Conservation (phyloP, 1,140 invertebrate species). For the Nylanderia fulva region DNA sequence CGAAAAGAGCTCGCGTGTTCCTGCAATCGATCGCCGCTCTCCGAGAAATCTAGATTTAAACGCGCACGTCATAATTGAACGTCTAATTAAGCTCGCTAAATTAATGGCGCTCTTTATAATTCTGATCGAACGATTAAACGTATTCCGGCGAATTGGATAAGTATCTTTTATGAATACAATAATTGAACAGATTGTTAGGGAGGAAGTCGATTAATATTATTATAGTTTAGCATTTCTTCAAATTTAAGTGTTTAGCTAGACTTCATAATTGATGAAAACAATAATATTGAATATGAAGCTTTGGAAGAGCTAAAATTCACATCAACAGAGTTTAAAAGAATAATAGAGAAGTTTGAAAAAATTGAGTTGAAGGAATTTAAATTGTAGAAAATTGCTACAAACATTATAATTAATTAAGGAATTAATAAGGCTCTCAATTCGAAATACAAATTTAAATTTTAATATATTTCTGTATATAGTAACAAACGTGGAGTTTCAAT, state of each 20-base stretch:
- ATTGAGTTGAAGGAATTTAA: not conserved
- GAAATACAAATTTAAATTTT: too few relatives aligned
- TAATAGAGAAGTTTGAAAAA: not conserved
- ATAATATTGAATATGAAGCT: not conserved
- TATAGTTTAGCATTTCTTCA: not conserved
- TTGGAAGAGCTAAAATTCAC: not conserved
- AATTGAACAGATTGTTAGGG: conserved; percentile 42
- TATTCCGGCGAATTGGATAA: not conserved
- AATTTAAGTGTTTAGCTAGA: not conserved
- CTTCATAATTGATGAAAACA: not conserved
- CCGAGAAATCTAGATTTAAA: conserved; percentile 44
- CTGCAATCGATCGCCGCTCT: not conserved
- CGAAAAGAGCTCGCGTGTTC: conserved; percentile 1
- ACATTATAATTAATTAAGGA: conserved; percentile 3
- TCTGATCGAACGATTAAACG: conserved; percentile 26
- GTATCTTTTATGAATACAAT: not conserved
- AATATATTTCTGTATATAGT: too few relatives aligned
- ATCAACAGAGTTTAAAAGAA: not conserved
- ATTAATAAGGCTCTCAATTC: too few relatives aligned
- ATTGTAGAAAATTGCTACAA: not conserved
- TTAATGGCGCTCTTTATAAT: conserved; percentile 46
- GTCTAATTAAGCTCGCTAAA: conserved; percentile 25
- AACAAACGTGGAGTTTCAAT: too few relatives aligned
- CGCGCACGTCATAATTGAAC: conserved; percentile 28
- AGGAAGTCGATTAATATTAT: conserved; percentile 28